Evolutionary conservation across 2,888 invertebrate species (phyloP).

Genomic region (Conus canariensis): DNA sequence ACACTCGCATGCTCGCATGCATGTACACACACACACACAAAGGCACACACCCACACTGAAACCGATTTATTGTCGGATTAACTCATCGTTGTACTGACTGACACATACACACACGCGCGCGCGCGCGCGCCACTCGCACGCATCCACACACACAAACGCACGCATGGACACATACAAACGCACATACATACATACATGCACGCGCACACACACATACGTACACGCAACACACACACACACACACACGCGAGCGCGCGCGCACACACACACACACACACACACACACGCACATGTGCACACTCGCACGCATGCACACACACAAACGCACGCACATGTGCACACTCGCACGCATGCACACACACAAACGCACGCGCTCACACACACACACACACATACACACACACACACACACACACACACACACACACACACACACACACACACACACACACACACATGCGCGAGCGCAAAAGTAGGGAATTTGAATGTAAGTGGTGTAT

Average conservation of each 20-base stretch:
- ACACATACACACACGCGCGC: neutral
- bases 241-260: neutral
- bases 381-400: neutral
- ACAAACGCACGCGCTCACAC: neutral
- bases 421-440: too few relatives aligned
- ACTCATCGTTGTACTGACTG: too few relatives aligned
- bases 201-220: constrained; percentile 4
- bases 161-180: neutral
- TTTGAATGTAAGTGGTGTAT: too few relatives aligned
- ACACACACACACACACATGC: too few relatives aligned
- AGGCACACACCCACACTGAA: neutral
- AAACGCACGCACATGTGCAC: neutral
- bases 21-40: neutral
- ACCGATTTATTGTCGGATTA: too few relatives aligned
- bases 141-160: neutral
- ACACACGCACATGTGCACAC: too few relatives aligned
- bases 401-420: neutral
- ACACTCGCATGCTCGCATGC: neutral
- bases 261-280: too few relatives aligned
- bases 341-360: neutral
- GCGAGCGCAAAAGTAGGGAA: too few relatives aligned
- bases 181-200: neutral
- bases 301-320: too few relatives aligned
- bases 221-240: neutral
- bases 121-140: neutral